A percentile compares a stretch with the other conserved stretches of the same genome.
These are phyloP conservation scores for Benitochromis conjunctus DNA, from an alignment of 2,113 vertebrate species.

Conservation along the genomic window DNA sequence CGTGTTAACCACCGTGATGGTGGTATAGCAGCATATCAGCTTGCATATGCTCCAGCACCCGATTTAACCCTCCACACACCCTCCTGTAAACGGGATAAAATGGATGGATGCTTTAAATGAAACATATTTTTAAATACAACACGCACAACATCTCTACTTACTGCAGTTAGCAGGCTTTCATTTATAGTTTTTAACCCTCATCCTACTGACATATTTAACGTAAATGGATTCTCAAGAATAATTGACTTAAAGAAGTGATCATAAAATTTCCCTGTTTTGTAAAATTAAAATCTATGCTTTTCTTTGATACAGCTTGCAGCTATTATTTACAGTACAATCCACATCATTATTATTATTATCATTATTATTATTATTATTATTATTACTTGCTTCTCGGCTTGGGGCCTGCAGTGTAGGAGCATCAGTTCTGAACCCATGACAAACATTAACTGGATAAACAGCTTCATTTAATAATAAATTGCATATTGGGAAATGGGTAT, in stretches of 20 bases:
- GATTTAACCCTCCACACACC: neutral
- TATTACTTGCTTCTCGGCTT: neutral
- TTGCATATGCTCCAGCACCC: neutral
- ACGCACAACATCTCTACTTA: neutral
- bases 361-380: neutral
- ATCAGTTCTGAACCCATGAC: neutral
- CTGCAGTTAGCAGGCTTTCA: neutral
- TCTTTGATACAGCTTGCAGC: neutral
- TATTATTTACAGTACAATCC: neutral
- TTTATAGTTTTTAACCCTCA: neutral
- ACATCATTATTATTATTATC: neutral
- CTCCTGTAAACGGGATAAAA: neutral
- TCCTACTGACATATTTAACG: neutral
- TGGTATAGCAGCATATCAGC: neutral
- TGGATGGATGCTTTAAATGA: neutral
- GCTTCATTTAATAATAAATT: neutral
- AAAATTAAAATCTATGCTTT: neutral
- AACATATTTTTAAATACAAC: neutral
- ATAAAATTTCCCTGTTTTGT: neutral
- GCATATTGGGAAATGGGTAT: neutral
- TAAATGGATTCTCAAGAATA: neutral
- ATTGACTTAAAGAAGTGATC: neutral
- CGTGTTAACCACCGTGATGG: neutral
- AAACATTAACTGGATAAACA: neutral
- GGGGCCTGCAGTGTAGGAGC: neutral